These are phyloP conservation scores for Bungarus multicinctus DNA, from an alignment of 2,113 vertebrate species.

Conservation along the genomic window DNA sequence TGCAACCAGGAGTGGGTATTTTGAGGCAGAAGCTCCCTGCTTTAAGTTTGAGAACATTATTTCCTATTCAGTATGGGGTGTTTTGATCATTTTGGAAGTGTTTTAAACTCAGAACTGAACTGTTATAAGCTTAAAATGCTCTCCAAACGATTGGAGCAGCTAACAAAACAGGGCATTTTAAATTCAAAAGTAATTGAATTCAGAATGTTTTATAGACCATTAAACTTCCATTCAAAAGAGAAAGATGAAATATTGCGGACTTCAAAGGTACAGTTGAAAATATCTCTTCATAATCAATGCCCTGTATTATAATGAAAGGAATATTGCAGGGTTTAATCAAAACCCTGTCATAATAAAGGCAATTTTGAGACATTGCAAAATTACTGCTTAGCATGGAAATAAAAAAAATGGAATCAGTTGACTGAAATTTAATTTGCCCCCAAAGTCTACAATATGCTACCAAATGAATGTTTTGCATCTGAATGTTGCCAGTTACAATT, in stretches of 20 bases:
- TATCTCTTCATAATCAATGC: neutral
- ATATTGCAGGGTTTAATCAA: neutral
- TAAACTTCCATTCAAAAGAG: neutral
- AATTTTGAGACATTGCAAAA: neutral
- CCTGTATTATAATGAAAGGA: neutral
- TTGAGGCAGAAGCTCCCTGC: neutral
- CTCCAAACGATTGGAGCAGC: neutral
- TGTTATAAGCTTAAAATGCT: neutral
- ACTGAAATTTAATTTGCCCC: conserved; percentile 10
- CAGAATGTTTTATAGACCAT: neutral
- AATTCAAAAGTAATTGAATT: neutral
- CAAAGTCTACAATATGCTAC: neutral
- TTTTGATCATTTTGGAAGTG: neutral
- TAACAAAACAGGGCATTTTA: neutral
- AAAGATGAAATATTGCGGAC: neutral
- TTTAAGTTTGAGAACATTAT: neutral
- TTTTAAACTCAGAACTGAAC: neutral
- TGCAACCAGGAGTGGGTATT: neutral
- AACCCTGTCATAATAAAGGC: neutral
- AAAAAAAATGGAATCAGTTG: neutral
- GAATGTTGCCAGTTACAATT: conserved; percentile 1
- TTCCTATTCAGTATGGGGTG: neutral
- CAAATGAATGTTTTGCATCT: conserved; percentile 1
- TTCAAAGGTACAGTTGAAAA: neutral
- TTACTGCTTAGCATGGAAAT: neutral